phyloP scores from a whole-genome alignment of 2,113 vertebrate species.

The Eleginops maclovinus region DNA sequence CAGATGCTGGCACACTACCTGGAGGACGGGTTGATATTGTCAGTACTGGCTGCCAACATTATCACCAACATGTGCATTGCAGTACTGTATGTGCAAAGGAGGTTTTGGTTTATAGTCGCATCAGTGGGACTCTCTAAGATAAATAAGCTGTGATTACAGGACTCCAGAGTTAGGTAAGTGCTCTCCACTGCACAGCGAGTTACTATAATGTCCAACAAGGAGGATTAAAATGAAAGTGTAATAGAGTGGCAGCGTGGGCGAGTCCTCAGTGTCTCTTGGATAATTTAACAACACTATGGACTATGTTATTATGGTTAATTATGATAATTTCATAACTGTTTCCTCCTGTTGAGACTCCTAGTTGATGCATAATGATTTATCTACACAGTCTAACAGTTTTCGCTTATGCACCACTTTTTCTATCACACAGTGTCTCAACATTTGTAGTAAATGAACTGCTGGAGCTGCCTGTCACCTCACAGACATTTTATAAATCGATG shows the following conservation, averaged over 20 bases:
- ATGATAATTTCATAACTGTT: constrained; percentile 32
- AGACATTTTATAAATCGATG: background rate
- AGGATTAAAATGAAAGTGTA: constrained; percentile 55
- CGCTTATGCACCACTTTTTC: background rate
- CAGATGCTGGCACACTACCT: constrained; percentile 70
- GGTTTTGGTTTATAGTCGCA: constrained; percentile 8
- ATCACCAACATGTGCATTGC: background rate
- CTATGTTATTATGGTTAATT: constrained; percentile 5
- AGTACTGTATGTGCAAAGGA: background rate
- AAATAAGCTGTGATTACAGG: constrained; percentile 47
- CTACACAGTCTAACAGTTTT: constrained; percentile 7
- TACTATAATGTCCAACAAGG: constrained; percentile 28
- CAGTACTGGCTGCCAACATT: background rate
- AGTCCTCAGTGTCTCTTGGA: constrained; percentile 28
- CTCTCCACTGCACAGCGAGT: constrained; percentile 18
- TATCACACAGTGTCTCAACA: background rate
- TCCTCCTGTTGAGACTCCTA: constrained; percentile 20
- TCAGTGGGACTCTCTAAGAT: constrained; percentile 9
- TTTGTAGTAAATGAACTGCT: background rate
- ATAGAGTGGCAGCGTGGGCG: constrained; percentile 16
- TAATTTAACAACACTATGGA: constrained; percentile 26
- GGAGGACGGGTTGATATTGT: constrained; percentile 20
- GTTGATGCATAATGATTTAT: constrained; percentile 7
- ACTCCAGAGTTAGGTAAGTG: constrained; percentile 23
- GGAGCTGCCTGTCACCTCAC: constrained; percentile 17